These are phyloP conservation scores for Copidosoma floridanum DNA, from an alignment of 1,140 invertebrate species.

Conservation along the genomic window DNA sequence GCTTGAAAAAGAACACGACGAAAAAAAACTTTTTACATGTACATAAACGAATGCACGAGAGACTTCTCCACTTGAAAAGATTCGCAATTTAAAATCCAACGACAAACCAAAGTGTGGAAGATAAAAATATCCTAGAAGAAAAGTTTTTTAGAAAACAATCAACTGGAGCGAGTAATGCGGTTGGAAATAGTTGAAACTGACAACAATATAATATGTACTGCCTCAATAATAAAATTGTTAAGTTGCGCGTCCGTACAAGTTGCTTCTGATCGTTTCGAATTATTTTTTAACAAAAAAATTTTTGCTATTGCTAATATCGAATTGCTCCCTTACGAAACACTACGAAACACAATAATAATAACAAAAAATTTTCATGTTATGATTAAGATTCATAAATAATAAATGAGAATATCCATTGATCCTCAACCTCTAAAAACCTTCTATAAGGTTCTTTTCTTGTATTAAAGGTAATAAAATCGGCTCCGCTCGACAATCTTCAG, in stretches of 20 bases:
- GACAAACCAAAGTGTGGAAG: background rate
- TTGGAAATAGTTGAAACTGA: too few species aligned
- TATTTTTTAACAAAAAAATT: background rate
- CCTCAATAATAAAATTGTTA: conserved; percentile 12
- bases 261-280: background rate
- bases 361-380: background rate
- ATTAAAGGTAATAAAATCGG: conserved; percentile 10
- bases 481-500: conserved; percentile 20
- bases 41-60: too few species aligned
- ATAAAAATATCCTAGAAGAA: background rate
- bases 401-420: too few species aligned
- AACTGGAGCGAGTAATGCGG: too few species aligned
- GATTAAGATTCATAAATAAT: background rate
- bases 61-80: too few species aligned
- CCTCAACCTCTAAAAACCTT: background rate
- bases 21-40: conserved; percentile 21
- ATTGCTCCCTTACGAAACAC: background rate
- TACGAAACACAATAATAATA: background rate
- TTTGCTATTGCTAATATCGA: background rate
- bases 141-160: too few species aligned
- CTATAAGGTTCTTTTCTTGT: conserved; percentile 1
- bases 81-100: background rate
- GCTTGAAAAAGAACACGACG: too few species aligned
- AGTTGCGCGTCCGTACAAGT: background rate
- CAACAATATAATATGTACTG: conserved; percentile 25